Percentiles rank a stretch among this genome's conserved stretches.
Evolutionary conservation across 2,797 vertebrate genomes (phyloP).

Genomic region (Vultur gryphus): DNA sequence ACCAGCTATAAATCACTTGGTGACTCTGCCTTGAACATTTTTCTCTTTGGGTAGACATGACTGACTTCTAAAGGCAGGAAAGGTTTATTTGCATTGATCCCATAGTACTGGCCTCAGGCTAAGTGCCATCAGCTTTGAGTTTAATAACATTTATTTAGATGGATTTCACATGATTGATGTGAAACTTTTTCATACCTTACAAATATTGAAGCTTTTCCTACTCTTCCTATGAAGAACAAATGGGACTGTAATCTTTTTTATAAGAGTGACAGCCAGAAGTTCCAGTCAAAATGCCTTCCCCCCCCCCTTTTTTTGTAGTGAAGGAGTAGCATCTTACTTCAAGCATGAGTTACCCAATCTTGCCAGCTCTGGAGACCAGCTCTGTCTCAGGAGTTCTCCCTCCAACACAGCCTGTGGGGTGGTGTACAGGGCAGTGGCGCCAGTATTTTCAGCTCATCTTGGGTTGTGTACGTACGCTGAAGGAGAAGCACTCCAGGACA

Average conservation of each 20-base stretch:
- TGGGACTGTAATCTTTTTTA: neutral
- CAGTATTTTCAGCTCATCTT: neutral
- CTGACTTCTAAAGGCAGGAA: neutral
- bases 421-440: neutral
- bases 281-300: neutral
- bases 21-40: neutral
- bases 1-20: neutral
- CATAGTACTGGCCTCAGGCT: neutral
- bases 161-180: neutral
- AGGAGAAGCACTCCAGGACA: neutral
- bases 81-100: slow-evolving; percentile 15
- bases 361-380: neutral
- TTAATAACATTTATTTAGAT: neutral
- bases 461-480: neutral
- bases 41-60: neutral
- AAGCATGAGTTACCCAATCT: neutral
- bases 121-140: neutral
- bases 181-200: neutral
- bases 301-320: neutral
- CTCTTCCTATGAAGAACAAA: neutral
- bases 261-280: neutral
- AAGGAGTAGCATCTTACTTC: neutral
- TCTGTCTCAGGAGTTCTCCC: neutral
- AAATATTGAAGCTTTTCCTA: neutral
- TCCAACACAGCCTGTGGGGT: no score